Evolutionary conservation across 1,140 invertebrate genomes (phyloP).

Genomic region (Callitettix versicolor): DNA sequence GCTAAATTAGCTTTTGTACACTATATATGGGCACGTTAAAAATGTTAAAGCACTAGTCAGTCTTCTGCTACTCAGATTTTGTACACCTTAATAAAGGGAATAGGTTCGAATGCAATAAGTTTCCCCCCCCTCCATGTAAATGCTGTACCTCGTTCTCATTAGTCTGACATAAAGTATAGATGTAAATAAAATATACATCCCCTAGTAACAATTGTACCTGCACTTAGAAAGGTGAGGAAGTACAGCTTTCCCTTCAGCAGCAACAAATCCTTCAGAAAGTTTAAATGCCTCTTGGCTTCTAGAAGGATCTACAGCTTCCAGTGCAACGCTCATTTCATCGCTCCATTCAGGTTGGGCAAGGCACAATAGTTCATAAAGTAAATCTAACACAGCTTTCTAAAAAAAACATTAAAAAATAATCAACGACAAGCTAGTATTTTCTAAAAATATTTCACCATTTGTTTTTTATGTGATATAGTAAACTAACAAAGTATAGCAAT

Average conservation of each 20-base stretch:
- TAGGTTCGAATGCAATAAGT: no score
- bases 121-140: no score
- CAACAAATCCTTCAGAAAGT: conserved; percentile 84
- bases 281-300: conserved; percentile 68
- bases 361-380: conserved; percentile 81
- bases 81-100: no score
- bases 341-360: conserved; percentile 81
- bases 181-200: not conserved
- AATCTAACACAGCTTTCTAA: conserved; percentile 80
- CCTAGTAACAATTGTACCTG: conserved; percentile 28
- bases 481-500: not conserved
- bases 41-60: no score
- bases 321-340: conserved; percentile 75
- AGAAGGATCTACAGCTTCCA: conserved; percentile 77
- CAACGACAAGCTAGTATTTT: no score
- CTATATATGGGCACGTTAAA: no score
- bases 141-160: no score
- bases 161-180: no score
- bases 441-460: no score
- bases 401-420: conserved; percentile 14
- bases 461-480: conserved; percentile 28
- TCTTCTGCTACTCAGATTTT: no score
- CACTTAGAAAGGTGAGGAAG: conserved; percentile 68
- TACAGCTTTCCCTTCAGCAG: conserved; percentile 71
- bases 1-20: no score